Conservation (phyloP, 2,888 invertebrate genomes). For the Pseudococcus jackbeardsleyi region DNA sequence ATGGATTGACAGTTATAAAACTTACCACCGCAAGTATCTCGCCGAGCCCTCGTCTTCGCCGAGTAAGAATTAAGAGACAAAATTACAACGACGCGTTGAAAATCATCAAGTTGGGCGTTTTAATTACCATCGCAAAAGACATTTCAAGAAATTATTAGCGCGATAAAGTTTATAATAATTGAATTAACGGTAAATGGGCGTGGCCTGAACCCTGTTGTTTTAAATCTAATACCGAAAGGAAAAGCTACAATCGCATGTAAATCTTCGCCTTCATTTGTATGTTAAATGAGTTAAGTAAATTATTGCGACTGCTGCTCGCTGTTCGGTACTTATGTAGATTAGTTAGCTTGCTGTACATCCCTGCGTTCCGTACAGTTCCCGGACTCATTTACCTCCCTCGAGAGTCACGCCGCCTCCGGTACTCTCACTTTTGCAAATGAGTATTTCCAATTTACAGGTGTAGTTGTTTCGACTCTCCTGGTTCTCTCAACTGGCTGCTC, state of each 20-base stretch:
- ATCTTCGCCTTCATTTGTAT: constrained; percentile 62
- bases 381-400: background rate
- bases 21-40: constrained; percentile 24
- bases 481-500: no score
- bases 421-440: constrained; percentile 33
- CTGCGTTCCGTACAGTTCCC: background rate
- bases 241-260: constrained; percentile 59
- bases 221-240: constrained; percentile 55
- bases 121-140: constrained; percentile 63
- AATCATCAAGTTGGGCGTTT: constrained; percentile 59
- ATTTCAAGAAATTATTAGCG: constrained; percentile 64
- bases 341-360: background rate
- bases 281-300: constrained; percentile 61
- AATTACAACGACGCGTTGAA: constrained; percentile 47
- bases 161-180: constrained; percentile 65
- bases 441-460: constrained; percentile 45
- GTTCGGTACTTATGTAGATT: constrained; percentile 58
- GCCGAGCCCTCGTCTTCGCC: background rate
- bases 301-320: constrained; percentile 60
- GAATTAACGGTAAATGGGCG: constrained; percentile 57
- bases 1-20: constrained; percentile 41
- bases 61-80: constrained; percentile 37
- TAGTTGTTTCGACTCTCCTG: background rate
- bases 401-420: background rate
- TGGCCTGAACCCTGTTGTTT: constrained; percentile 45